Conservation (phyloP, 2,113 vertebrate genomes). For the Tetrax tetrax region DNA sequence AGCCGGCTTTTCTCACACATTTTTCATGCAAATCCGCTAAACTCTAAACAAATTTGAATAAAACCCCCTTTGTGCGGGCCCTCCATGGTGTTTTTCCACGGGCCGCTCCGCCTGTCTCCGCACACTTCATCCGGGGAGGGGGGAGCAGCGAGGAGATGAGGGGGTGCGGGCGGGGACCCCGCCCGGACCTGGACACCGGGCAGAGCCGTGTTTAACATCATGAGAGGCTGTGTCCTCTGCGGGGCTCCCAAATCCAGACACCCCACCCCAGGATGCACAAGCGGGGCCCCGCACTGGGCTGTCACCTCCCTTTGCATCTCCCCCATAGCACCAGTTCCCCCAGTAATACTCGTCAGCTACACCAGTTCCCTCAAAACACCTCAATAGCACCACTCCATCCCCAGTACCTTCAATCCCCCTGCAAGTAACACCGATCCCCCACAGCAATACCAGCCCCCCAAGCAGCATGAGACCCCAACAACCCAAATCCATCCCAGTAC, state of each 20-base stretch:
- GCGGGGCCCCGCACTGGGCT: neutral
- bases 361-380: neutral
- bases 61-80: slow-evolving; percentile 81
- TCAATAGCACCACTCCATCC: neutral
- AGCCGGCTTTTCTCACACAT: slow-evolving; percentile 87
- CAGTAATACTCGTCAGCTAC: neutral
- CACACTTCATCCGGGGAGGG: slow-evolving; percentile 56
- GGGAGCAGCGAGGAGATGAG: neutral
- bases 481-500: neutral
- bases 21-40: slow-evolving; percentile 88
- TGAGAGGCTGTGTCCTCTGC: neutral
- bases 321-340: neutral
- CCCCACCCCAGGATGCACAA: neutral
- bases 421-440: neutral
- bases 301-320: neutral
- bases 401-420: neutral
- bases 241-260: neutral
- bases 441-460: neutral
- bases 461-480: neutral
- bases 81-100: slow-evolving; percentile 72
- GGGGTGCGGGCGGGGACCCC: neutral
- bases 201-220: neutral
- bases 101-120: slow-evolving; percentile 58
- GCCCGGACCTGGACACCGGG: neutral
- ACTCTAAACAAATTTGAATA: slow-evolving; percentile 90